A percentile compares a stretch with the other conserved stretches of the same genome.
These are phyloP conservation scores for Apis laboriosa DNA, from an alignment of 1,140 invertebrate genomes.

Conservation along the genomic window DNA sequence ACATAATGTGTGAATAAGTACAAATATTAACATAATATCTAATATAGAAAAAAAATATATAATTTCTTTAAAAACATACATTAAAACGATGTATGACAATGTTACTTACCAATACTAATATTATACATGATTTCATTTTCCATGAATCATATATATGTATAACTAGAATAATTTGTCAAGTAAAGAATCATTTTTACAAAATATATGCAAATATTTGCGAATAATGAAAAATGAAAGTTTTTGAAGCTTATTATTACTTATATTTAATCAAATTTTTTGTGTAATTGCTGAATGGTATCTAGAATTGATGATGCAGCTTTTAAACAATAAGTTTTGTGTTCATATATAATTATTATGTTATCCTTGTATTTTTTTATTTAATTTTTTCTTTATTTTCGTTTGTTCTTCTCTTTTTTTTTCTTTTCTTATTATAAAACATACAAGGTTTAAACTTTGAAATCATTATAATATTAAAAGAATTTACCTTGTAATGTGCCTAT, in stretches of 20 bases:
- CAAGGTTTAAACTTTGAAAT: background rate
- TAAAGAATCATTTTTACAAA: slow-evolving; percentile 1
- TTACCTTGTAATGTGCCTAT: slow-evolving; percentile 56
- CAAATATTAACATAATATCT: slow-evolving; percentile 17
- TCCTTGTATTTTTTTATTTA: background rate
- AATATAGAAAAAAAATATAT: background rate
- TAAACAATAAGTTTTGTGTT: slow-evolving; percentile 37
- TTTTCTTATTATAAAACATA: background rate
- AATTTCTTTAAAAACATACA: slow-evolving; percentile 2
- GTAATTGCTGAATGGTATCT: slow-evolving; percentile 18
- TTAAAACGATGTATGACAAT: slow-evolving; percentile 11
- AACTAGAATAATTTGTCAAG: background rate
- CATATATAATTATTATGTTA: slow-evolving; percentile 1
- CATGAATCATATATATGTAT: slow-evolving; percentile 1
- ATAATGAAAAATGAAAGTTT: background rate
- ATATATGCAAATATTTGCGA: slow-evolving; percentile 8
- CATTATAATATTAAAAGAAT: slow-evolving; percentile 25
- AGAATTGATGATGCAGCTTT: slow-evolving; percentile 59
- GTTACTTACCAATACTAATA: background rate
- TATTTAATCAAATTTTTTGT: slow-evolving; percentile 30
- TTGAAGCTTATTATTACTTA: slow-evolving; percentile 1
- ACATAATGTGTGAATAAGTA: slow-evolving; percentile 18
- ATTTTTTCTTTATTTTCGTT: background rate
- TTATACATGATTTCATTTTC: background rate
- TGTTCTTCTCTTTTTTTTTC: background rate